Evolutionary conservation across 2,888 invertebrate genomes (phyloP).

Genomic region (Torymus texanus): DNA sequence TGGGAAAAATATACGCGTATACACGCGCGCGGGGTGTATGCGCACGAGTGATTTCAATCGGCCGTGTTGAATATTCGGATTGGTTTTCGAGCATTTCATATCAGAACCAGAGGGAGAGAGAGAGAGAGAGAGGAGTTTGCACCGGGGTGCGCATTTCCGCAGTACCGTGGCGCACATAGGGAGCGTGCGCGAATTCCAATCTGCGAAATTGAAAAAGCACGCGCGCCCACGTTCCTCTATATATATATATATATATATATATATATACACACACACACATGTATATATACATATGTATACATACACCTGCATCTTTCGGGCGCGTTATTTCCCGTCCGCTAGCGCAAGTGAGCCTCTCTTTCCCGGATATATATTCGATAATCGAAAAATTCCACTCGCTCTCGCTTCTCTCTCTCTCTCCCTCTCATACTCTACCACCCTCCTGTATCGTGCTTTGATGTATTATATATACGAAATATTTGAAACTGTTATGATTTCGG

Average conservation of each 20-base stretch:
- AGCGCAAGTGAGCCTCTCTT: not conserved
- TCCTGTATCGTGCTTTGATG: not conserved
- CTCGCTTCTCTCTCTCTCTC: not conserved
- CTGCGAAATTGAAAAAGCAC: conserved; percentile 56
- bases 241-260: too few relatives aligned
- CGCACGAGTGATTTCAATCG: conserved; percentile 48
- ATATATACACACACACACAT: not conserved
- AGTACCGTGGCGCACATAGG: too few relatives aligned
- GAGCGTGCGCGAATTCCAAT: conserved; percentile 49
- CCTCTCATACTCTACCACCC: not conserved
- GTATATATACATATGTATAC: not conserved
- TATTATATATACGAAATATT: conserved; percentile 20
- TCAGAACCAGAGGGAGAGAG: not conserved
- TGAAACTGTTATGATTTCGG: conserved; percentile 18
- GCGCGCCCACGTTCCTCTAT: conserved; percentile 7
- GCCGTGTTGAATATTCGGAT: conserved; percentile 53
- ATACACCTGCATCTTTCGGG: conserved; percentile 31
- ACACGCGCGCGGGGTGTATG: not conserved
- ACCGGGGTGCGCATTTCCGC: conserved; percentile 18
- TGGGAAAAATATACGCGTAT: conserved; percentile 26
- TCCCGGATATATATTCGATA: conserved; percentile 19
- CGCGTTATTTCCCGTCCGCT: conserved; percentile 37
- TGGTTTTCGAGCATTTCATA: conserved; percentile 45
- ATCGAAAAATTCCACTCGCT: conserved; percentile 46
- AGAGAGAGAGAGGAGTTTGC: conserved; percentile 2